phyloP scores from a whole-genome alignment of 2,888 invertebrate genomes.

The Drosophila barbarae region DNA sequence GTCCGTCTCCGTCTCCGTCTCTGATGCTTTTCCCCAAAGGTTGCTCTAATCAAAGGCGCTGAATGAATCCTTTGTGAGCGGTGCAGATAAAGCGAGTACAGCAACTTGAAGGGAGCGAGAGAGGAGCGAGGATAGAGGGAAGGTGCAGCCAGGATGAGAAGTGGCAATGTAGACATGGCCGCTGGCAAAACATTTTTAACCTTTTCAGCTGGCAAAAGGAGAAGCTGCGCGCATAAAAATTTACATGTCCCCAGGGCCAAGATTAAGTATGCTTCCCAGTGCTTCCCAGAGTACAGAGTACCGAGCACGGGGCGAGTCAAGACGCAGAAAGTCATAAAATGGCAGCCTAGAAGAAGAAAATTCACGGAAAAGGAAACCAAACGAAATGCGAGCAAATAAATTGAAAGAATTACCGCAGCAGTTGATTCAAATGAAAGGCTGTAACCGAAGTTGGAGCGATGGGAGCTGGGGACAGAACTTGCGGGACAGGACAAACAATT shows the following conservation, averaged over 20 bases:
- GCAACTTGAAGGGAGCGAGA: conserved; percentile 36
- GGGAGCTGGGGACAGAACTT: conserved; percentile 22
- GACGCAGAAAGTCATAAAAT: conserved; percentile 67
- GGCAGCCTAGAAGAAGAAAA: conserved; percentile 35
- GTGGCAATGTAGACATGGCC: conserved; percentile 74
- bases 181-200: conserved; percentile 68
- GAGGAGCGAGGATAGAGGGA: background rate
- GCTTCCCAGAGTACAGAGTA: conserved; percentile 20
- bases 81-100: conserved; percentile 65
- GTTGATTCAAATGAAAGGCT: conserved; percentile 73
- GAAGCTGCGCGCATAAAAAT: conserved; percentile 70
- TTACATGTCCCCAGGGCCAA: conserved; percentile 77
- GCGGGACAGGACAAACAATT: conserved; percentile 69
- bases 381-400: conserved; percentile 66
- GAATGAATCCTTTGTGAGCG: conserved; percentile 74
- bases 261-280: conserved; percentile 68
- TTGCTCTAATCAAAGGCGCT: conserved; percentile 76
- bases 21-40: conserved; percentile 55
- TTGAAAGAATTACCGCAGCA: conserved; percentile 76
- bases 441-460: conserved; percentile 4
- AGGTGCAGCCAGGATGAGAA: conserved; percentile 52
- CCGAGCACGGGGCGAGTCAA: conserved; percentile 34
- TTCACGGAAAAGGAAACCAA: conserved; percentile 40
- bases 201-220: conserved; percentile 55
- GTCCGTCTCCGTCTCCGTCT: conserved; percentile 2